Base-by-base conservation (phyloP, 1,140 invertebrate genomes). In the Meteorus sp. region DNA sequence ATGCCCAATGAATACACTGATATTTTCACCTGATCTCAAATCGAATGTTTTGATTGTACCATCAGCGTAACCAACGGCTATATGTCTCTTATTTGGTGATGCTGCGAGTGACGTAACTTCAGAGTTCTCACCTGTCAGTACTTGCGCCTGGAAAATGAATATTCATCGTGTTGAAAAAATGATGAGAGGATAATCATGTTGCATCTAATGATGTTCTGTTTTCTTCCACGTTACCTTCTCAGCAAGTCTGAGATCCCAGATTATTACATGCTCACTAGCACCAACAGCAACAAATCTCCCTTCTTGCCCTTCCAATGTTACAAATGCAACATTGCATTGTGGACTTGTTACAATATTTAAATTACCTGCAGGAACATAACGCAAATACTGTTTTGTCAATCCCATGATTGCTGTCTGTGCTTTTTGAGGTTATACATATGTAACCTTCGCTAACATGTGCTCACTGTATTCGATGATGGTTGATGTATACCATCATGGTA, bases 351-450 rank as follows among this genome's bases (percentile, higher is more conserved):
- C 89, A 41, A 97, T 85, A 74, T 95, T 96, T 79, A 94, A 93
- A 67, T 87, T 88, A 29, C 89, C 87, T 47, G 87, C 86, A 9
- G 89, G 86, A 8, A 85, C 84, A 78, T 94, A 98, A 44, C 93
- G 87, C 53, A 98, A 83, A 85, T 99, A 99, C 81, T 99, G 93
- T 74, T 97, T 97, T 17, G 96, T 98, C 63, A 98, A 79, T 60
- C 94, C 95, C 96, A 98, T 98, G 65, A 68, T 81, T 51, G 11
- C 3, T 37, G 48, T 35, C 39, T 48, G 1, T 29, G 22, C 8
- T 0, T 15, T 52, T 52, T 15, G 6, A 52, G 50, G 50, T 52
- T 52, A 52, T 52, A n/a, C 9, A 33, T n/a, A n/a, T n/a, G n/a
- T n/a, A n/a, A n/a, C n/a, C n/a, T n/a, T n/a, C n/a, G n/a, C n/a